Percentiles rank a stretch among this genome's conserved stretches.
These are phyloP conservation scores for Digitonthophagus gazella DNA, from an alignment of 2,888 invertebrate genomes.

Conservation along the genomic window DNA sequence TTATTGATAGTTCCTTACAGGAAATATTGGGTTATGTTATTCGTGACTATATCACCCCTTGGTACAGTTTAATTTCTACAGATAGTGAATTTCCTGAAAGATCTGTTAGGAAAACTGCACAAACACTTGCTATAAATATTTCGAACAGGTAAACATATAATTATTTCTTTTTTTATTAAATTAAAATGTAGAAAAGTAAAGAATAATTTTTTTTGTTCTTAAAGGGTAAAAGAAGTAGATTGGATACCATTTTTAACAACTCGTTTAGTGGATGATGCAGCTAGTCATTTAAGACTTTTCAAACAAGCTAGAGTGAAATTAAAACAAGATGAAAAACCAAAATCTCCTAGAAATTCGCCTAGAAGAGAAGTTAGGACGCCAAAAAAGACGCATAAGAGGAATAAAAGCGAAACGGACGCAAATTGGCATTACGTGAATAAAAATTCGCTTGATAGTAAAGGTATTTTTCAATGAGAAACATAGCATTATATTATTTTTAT, in stretches of 20 bases:
- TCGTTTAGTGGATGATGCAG: slow-evolving; percentile 84
- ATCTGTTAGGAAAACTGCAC: slow-evolving; percentile 64
- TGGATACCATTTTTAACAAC: slow-evolving; percentile 89
- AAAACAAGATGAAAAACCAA: slow-evolving; percentile 42
- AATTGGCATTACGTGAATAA: slow-evolving; percentile 58
- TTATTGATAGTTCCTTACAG: slow-evolving; percentile 83
- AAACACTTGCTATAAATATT: slow-evolving; percentile 69
- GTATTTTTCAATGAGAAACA: slow-evolving; percentile 41
- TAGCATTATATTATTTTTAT: slow-evolving; percentile 6
- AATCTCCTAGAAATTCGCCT: slow-evolving; percentile 44
- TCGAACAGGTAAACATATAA: slow-evolving; percentile 77
- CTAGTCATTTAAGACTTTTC: slow-evolving; percentile 83
- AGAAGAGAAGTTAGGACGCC: slow-evolving; percentile 46
- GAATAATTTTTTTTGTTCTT: background rate
- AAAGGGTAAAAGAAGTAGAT: slow-evolving; percentile 75
- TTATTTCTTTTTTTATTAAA: slow-evolving; percentile 33
- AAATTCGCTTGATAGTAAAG: slow-evolving; percentile 41
- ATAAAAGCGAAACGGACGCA: slow-evolving; percentile 72
- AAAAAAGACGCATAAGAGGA: slow-evolving; percentile 59
- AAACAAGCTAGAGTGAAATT: slow-evolving; percentile 67
- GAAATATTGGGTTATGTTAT: slow-evolving; percentile 79
- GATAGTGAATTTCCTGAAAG: slow-evolving; percentile 74
- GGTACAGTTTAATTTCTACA: slow-evolving; percentile 66
- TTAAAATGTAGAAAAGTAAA: too few species aligned
- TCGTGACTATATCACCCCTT: slow-evolving; percentile 77